A percentile compares a stretch with the other conserved stretches of the same genome.
phyloP scores from a whole-genome alignment of 2,797 vertebrate genomes.

The Pseudocheirus occidentalis region DNA sequence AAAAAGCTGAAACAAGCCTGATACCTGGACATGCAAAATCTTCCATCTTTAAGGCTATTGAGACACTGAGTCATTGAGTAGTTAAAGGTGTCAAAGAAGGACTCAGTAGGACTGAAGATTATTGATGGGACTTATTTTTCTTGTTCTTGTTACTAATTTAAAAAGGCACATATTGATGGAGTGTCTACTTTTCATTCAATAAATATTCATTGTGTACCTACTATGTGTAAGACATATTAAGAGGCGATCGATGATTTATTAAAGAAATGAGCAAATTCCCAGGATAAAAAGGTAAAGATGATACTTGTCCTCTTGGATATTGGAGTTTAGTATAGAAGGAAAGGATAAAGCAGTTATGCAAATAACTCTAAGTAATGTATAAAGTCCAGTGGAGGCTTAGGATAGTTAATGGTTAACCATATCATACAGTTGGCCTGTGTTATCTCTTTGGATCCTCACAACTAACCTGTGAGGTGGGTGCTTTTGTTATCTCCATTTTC shows the following conservation, averaged over 20 bases:
- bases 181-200: neutral
- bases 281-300: neutral
- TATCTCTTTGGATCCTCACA: neutral
- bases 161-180: neutral
- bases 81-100: neutral
- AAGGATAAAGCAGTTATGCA: neutral
- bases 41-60: conserved; percentile 1
- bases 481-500: conserved; percentile 11
- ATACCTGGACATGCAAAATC: neutral
- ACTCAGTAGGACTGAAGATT: neutral
- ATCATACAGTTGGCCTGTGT: neutral
- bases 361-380: neutral
- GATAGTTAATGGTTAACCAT: neutral
- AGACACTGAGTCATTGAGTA: neutral
- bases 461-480: neutral
- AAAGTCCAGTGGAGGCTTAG: neutral
- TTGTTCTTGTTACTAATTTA: neutral
- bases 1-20: neutral
- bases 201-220: conserved; percentile 1
- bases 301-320: neutral
- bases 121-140: neutral
- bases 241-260: neutral
- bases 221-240: neutral
- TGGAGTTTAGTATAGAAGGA: neutral
- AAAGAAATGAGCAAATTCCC: neutral